Percentiles rank a stretch among this genome's conserved stretches.
Conservation (phyloP, 2,888 invertebrate species). For the Pseudeuparius sepicola region DNA sequence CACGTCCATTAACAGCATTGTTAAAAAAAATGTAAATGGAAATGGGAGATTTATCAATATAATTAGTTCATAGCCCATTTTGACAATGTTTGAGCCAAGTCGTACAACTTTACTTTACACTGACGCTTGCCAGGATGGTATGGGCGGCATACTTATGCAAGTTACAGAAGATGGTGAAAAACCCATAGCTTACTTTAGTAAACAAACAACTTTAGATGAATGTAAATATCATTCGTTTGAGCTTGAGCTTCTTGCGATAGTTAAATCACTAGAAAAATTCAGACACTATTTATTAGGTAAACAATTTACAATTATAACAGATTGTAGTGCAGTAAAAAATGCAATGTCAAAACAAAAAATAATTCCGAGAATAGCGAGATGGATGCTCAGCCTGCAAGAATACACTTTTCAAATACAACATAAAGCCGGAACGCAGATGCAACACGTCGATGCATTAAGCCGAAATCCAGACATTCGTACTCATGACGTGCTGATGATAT, state of each 20-base stretch:
- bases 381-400: slow-evolving; percentile 5
- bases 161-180: slow-evolving; percentile 11
- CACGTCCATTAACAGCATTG: too few species aligned
- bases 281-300: slow-evolving; percentile 16
- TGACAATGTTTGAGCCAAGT: too few species aligned
- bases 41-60: too few species aligned
- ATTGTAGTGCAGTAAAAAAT: slow-evolving; percentile 20
- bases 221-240: slow-evolving; percentile 5
- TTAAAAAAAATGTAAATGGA: too few species aligned
- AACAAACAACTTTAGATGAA: slow-evolving; percentile 18
- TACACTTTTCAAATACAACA: slow-evolving; percentile 13
- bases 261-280: slow-evolving; percentile 16
- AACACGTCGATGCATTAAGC: slow-evolving; percentile 31
- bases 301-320: slow-evolving; percentile 17
- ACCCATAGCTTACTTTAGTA: slow-evolving; percentile 18
- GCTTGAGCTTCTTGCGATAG: slow-evolving; percentile 17
- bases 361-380: slow-evolving; percentile 6
- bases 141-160: slow-evolving; percentile 19
- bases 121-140: slow-evolving; percentile 18
- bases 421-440: slow-evolving; percentile 23
- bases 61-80: too few species aligned
- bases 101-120: slow-evolving; percentile 17
- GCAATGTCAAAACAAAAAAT: slow-evolving; percentile 13
- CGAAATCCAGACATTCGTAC: slow-evolving; percentile 20
- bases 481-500: too few species aligned